phyloP scores from a whole-genome alignment of 2,113 vertebrate genomes.

The Trichomycterus rosablanca region DNA sequence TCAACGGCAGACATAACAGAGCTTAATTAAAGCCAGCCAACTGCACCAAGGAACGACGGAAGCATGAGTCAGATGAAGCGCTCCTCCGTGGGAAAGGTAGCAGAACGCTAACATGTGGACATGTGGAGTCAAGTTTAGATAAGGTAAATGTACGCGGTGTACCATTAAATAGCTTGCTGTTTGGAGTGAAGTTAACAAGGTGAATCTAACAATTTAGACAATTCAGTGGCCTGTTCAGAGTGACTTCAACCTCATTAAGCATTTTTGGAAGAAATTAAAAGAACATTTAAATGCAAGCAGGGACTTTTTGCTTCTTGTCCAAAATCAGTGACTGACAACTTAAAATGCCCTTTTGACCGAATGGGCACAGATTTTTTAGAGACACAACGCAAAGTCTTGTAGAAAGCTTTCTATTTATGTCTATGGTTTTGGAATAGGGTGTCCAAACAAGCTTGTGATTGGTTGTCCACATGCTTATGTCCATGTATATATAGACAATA shows the following conservation, averaged over 20 bases:
- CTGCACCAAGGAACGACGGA: conserved; percentile 25
- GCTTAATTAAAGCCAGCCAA: conserved; percentile 36
- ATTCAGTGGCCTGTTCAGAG: background rate
- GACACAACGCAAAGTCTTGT: too few relatives aligned
- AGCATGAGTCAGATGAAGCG: conserved; percentile 25
- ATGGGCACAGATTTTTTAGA: too few relatives aligned
- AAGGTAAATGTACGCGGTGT: too few relatives aligned
- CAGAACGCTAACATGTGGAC: background rate
- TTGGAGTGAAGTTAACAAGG: background rate
- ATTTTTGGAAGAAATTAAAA: background rate
- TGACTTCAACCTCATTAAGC: background rate
- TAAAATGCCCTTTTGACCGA: too few relatives aligned
- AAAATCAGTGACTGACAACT: background rate
- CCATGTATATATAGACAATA: too few relatives aligned
- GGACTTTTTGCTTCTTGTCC: background rate
- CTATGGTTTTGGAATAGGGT: too few relatives aligned
- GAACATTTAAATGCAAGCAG: too few relatives aligned
- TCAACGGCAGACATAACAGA: conserved; percentile 20
- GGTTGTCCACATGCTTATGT: too few relatives aligned
- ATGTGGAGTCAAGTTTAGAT: too few relatives aligned
- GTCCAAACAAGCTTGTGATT: too few relatives aligned
- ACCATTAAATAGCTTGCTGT: too few relatives aligned
- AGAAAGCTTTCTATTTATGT: too few relatives aligned
- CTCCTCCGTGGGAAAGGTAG: background rate
- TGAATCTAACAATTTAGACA: background rate